Percentiles rank a stretch among this genome's conserved stretches.
Evolutionary conservation across 1,140 invertebrate genomes (phyloP).

Genomic region (Hylyphantes graminicola): DNA sequence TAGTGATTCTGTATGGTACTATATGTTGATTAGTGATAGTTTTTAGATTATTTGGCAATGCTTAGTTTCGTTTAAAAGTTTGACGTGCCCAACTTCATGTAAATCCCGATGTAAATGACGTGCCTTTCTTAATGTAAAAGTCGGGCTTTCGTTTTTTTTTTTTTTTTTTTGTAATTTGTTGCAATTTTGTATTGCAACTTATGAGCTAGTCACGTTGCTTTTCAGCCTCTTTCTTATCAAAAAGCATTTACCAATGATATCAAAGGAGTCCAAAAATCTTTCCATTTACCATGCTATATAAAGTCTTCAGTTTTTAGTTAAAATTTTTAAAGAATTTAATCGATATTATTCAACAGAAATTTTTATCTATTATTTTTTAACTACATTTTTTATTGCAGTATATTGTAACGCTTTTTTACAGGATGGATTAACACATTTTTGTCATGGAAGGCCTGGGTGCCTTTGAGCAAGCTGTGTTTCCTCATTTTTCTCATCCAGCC

Average conservation of each 20-base stretch:
- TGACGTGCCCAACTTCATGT: neutral
- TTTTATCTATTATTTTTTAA: too few species aligned
- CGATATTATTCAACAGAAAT: too few species aligned
- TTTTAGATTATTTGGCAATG: neutral
- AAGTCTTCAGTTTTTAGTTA: neutral
- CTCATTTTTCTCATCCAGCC: constrained; percentile 2
- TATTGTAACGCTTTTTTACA: neutral
- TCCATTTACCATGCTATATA: neutral
- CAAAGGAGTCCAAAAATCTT: neutral
- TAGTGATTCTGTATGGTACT: too few species aligned
- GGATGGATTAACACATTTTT: constrained; percentile 17
- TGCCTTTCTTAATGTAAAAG: too few species aligned
- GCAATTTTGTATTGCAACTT: too few species aligned
- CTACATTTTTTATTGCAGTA: too few species aligned
- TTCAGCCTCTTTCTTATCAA: too few species aligned
- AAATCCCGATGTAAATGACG: too few species aligned
- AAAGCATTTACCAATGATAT: too few species aligned
- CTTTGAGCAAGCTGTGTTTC: constrained; percentile 8
- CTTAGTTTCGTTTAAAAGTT: neutral
- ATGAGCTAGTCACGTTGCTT: too few species aligned
- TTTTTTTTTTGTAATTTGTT: neutral
- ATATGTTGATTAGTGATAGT: neutral
- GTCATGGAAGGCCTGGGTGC: constrained; percentile 14
- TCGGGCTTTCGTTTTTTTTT: too few species aligned
- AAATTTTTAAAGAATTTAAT: neutral